Evolutionary conservation across 2,113 vertebrate species (phyloP), one percentile per base, ranked within the genome.

Genomic region (Corythoichthys haematopterus): DNA sequence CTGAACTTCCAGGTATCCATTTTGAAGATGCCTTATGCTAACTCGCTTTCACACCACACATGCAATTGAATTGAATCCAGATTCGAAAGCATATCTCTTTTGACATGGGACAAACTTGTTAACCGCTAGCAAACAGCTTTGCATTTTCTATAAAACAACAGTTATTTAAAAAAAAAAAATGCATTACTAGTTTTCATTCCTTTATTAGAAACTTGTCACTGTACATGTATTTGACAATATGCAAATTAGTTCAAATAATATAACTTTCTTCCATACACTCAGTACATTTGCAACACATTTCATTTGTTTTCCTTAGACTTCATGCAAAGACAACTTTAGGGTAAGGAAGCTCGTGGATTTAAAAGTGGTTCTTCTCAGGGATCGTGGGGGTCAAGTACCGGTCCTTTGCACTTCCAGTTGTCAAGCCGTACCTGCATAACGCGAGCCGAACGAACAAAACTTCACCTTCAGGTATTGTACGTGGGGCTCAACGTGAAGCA

Each of bases 371-470:
- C 40, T 61, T 61, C 57, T 37, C 7, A 9, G 9, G 33, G 55
- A 1, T 3, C 2, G 16, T 4, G 14, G 36, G 57, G 56, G 36
- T 13, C 6, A 1, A 4, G 16, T 16, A 62, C 0, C 13, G 40
- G 33, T 10, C 3, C 20, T 38, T 47, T 46, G 66, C 64, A 68
- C n/a, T 63, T 75, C 76, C 74, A 65, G 96, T 73, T 86, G 96
- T 87, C 47, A 80, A 90, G 86, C 95, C 94, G 92, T 94, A 95
- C 93, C 94, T 94, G 96, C 96, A 78, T 99, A 97, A 99, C 97
- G 97, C 96, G 97, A 99, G 97, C 97, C 97, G 96, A 99, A 99
- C 97, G 97, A 99, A 99, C 97, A 99, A 99, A 99, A 97, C 97
- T 87, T 93, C 91, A 91, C 93, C 94, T 92, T 93, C 93, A 98